phyloP scores from a whole-genome alignment of 2,797 vertebrate species.

The Cyclura pinguis region DNA sequence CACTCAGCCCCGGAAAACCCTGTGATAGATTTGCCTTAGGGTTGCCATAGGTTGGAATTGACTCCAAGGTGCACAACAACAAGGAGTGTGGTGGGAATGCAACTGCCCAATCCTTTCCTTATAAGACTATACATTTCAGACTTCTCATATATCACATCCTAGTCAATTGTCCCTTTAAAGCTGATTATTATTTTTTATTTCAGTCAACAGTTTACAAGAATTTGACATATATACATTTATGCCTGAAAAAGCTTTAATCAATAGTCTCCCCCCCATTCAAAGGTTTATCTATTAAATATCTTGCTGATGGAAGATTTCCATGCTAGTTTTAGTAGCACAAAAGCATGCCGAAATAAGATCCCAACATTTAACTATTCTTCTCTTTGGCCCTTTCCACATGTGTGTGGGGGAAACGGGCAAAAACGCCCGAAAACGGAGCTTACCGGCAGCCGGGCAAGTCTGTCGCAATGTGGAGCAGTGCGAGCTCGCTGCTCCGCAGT shows the following conservation, averaged over 20 bases:
- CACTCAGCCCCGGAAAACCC: no score
- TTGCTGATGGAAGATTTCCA: conserved; percentile 7
- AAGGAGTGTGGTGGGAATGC: neutral
- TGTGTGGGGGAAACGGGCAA: no score
- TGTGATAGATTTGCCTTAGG: no score
- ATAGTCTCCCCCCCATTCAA: neutral
- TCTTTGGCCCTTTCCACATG: no score
- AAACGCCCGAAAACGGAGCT: no score
- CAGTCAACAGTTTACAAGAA: neutral
- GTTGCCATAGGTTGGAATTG: no score
- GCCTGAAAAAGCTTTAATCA: neutral
- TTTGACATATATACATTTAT: conserved; percentile 6
- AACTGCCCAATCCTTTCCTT: neutral
- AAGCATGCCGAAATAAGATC: conserved; percentile 12
- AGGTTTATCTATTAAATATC: neutral
- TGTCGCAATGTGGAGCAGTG: no score
- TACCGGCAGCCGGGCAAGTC: no score
- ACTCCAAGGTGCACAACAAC: no score
- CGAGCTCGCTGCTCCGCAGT: no score
- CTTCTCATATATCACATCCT: neutral
- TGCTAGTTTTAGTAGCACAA: neutral
- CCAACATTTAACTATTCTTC: fast-evolving
- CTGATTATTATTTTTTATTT: neutral
- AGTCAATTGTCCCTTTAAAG: neutral
- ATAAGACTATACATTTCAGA: neutral